phyloP scores from a whole-genome alignment of 2,888 invertebrate genomes.

The Aquatica leii region DNA sequence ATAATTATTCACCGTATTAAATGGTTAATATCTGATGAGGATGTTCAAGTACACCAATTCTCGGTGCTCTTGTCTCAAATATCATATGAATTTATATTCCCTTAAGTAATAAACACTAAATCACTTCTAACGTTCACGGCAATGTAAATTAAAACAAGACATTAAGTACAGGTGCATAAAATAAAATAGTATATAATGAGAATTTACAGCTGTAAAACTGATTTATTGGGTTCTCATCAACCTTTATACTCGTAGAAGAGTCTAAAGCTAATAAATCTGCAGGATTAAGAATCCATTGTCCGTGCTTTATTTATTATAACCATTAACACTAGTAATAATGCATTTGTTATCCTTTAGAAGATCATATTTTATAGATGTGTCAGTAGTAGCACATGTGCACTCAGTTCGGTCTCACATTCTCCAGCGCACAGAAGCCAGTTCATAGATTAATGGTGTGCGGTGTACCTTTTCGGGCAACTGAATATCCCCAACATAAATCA shows the following conservation, averaged over 20 bases:
- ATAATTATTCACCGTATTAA: no score
- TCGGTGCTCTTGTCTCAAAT: constrained; percentile 1
- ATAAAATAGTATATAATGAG: constrained; percentile 44
- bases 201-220: constrained; percentile 46
- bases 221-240: constrained; percentile 51
- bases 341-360: constrained; percentile 62
- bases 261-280: constrained; percentile 57
- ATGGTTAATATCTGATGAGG: no score
- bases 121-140: constrained; percentile 22
- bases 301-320: constrained; percentile 61
- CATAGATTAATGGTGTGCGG: constrained; percentile 58
- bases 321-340: constrained; percentile 63
- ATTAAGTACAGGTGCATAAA: constrained; percentile 41
- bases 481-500: constrained; percentile 59
- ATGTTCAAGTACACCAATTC: constrained; percentile 1
- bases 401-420: constrained; percentile 41
- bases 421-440: constrained; percentile 53
- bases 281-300: constrained; percentile 62
- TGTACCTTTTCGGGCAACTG: constrained; percentile 58
- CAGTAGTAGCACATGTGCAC: constrained; percentile 58
- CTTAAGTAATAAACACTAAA: constrained; percentile 14
- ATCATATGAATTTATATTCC: constrained; percentile 13
- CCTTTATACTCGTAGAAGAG: constrained; percentile 48
- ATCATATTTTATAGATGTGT: constrained; percentile 59
- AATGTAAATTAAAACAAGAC: constrained; percentile 34